Evolutionary conservation across 2,797 vertebrate genomes (phyloP).

Genomic region (Lagodon rhomboides): DNA sequence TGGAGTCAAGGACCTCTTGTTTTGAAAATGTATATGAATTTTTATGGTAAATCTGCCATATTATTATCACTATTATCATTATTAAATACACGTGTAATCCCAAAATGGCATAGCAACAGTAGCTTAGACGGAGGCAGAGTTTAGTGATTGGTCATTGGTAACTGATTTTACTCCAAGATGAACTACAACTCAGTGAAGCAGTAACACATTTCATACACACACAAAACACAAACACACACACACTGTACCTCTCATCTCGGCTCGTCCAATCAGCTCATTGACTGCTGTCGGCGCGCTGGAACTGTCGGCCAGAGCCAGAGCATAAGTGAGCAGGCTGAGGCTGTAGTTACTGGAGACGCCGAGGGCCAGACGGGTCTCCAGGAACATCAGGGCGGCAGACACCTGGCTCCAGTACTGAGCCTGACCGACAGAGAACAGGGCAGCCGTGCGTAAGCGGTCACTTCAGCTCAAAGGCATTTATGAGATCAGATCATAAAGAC

Average conservation of each 20-base stretch:
- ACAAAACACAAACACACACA: not conserved
- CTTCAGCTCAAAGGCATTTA: conserved; percentile 16
- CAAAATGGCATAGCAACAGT: too few species aligned
- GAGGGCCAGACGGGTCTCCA: conserved; percentile 85
- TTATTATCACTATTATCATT: too few species aligned
- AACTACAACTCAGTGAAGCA: not conserved
- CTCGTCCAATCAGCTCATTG: conserved; percentile 81
- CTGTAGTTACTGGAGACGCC: conserved; percentile 91
- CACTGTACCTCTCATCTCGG: conserved; percentile 83
- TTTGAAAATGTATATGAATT: too few species aligned
- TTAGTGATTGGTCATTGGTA: not conserved
- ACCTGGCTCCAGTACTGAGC: conserved; percentile 52
- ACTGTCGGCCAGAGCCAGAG: conserved; percentile 86
- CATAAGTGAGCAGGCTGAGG: conserved; percentile 88
- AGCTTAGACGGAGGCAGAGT: too few species aligned
- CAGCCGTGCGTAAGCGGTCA: too few species aligned
- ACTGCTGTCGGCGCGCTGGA: conserved; percentile 79
- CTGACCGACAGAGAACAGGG: conserved; percentile 58
- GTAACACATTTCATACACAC: not conserved
- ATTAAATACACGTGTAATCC: too few species aligned
- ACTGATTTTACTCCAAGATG: not conserved
- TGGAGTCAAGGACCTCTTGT: too few species aligned
- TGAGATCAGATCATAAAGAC: conserved; percentile 7
- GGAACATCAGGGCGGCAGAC: conserved; percentile 80
- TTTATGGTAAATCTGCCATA: too few species aligned